Evolutionary conservation across 2,113 vertebrate genomes (phyloP).

Genomic region (Pelusios castaneus): DNA sequence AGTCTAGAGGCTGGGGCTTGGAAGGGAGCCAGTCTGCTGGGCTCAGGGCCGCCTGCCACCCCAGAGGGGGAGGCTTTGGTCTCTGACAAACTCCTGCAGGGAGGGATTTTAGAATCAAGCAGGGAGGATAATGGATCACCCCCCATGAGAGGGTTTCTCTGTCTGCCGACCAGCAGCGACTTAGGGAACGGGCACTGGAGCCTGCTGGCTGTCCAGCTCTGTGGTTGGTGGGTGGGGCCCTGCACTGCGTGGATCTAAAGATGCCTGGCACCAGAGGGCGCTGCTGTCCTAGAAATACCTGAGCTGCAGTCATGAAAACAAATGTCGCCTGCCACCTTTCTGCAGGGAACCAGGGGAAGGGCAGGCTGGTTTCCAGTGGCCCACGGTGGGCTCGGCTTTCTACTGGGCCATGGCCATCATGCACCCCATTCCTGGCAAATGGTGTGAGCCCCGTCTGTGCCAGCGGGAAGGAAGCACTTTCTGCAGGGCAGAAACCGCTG

Average conservation of each 20-base stretch:
- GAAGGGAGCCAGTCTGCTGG: neutral
- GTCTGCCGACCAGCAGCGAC: accelerated
- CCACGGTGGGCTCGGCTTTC: neutral
- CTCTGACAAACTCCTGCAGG: neutral
- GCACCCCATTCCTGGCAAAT: neutral
- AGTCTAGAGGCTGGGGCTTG: neutral
- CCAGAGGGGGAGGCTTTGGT: neutral
- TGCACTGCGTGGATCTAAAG: no score
- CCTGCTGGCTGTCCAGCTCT: neutral
- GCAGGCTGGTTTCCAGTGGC: neutral
- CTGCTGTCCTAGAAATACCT: no score
- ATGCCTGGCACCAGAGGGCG: no score
- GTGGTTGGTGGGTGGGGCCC: neutral
- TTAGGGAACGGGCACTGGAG: neutral
- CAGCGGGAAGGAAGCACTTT: neutral
- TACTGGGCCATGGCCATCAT: neutral
- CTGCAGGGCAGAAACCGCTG: neutral
- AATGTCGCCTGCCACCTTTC: neutral
- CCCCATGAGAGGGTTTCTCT: no score
- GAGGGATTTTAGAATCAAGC: neutral
- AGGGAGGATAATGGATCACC: accelerated
- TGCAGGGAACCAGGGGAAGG: neutral
- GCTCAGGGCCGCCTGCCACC: neutral
- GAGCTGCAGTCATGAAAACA: no score
- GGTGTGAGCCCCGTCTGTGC: neutral